Evolutionary conservation across 2,888 invertebrate species (phyloP).

Genomic region (Corythucha ciliata): DNA sequence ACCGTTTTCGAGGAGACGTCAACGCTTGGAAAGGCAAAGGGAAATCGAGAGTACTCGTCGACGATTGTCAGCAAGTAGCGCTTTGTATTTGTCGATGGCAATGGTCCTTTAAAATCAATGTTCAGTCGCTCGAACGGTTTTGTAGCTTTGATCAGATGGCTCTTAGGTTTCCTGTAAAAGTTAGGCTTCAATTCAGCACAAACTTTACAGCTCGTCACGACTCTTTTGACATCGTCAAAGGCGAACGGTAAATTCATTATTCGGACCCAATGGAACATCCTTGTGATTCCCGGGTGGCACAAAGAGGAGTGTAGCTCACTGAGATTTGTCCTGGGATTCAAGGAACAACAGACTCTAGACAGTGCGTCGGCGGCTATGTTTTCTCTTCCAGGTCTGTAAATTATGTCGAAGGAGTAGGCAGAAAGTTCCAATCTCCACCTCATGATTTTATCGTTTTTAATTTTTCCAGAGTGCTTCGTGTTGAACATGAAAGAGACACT

Average conservation of each 20-base stretch:
- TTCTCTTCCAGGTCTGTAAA: constrained; percentile 10
- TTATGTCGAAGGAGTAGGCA: constrained; percentile 8
- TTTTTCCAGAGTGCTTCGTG: constrained; percentile 14
- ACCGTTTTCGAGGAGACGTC: constrained; percentile 1
- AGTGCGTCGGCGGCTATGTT: constrained; percentile 7
- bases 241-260: constrained; percentile 11
- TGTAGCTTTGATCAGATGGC: too few species aligned
- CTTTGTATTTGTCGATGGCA: not conserved
- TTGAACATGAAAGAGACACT: constrained; percentile 15
- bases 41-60: constrained; percentile 19
- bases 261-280: constrained; percentile 15
- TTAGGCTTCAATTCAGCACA: constrained; percentile 9
- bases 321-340: not conserved
- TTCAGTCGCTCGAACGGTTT: not conserved
- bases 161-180: not conserved
- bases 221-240: constrained; percentile 12
- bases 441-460: constrained; percentile 7
- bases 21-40: not conserved
- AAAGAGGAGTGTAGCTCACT: constrained; percentile 5
- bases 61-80: constrained; percentile 28
- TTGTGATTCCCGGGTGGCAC: constrained; percentile 4
- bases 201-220: not conserved
- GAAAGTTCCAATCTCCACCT: constrained; percentile 16
- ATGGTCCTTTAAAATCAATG: not conserved
- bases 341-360: not conserved